Evolutionary conservation across 1,140 invertebrate species (phyloP).

Genomic region (Conus ventricosus): DNA sequence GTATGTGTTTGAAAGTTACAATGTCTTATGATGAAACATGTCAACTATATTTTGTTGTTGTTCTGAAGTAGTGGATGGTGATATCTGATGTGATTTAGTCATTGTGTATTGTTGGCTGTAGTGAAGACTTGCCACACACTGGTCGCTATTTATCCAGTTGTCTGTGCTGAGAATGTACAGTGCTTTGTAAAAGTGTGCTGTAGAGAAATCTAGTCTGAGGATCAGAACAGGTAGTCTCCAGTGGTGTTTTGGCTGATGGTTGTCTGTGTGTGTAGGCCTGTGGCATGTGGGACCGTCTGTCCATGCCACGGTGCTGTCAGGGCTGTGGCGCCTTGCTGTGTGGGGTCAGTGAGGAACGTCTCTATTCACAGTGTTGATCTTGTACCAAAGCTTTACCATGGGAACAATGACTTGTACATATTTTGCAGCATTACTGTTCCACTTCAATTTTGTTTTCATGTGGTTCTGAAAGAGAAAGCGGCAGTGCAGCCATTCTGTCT

Average conservation of each 20-base stretch:
- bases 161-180: not conserved
- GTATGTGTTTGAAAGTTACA: not conserved
- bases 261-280: not conserved
- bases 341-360: not conserved
- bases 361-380: not conserved
- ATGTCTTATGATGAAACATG: not conserved
- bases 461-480: not conserved
- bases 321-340: too few relatives aligned
- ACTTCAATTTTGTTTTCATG: not conserved
- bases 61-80: not conserved
- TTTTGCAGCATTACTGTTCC: constrained; percentile 4
- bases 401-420: not conserved
- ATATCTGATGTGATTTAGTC: not conserved
- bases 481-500: not conserved
- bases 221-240: not conserved
- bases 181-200: not conserved
- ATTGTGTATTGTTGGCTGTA: not conserved
- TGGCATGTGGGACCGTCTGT: not conserved
- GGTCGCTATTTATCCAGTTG: not conserved
- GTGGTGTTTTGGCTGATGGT: not conserved
- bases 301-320: not conserved
- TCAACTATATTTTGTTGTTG: not conserved
- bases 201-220: not conserved
- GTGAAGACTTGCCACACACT: constrained; percentile 6
- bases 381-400: not conserved